These are phyloP conservation scores for Magallana ariakensis DNA, from an alignment of 1,140 invertebrate species.

Conservation along the genomic window DNA sequence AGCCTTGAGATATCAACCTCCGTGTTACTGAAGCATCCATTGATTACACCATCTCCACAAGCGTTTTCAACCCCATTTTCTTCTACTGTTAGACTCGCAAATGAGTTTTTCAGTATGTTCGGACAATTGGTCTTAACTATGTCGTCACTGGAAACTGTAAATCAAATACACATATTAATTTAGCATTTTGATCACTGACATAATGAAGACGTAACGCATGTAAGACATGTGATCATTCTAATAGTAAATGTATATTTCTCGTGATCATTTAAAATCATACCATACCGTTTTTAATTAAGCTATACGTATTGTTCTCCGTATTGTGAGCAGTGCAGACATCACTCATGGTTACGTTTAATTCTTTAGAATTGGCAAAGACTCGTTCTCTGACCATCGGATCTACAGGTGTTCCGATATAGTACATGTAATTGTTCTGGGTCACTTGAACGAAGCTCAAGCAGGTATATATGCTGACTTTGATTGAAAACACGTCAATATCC, in stretches of 20 bases:
- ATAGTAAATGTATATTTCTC: neutral
- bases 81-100: neutral
- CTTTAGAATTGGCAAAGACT: neutral
- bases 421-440: neutral
- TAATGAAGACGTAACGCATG: neutral
- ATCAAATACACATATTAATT: neutral
- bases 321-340: neutral
- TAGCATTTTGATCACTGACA: neutral
- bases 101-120: neutral
- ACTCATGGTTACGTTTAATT: neutral
- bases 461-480: neutral
- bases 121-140: neutral
- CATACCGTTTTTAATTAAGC: slow-evolving; percentile 20
- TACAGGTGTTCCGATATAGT: neutral
- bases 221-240: neutral
- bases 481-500: neutral
- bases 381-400: neutral
- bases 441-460: neutral
- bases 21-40: neutral
- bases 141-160: neutral
- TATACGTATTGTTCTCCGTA: neutral
- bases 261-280: neutral
- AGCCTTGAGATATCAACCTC: neutral
- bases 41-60: neutral
- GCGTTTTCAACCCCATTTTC: neutral